phyloP scores from a whole-genome alignment of 2,113 vertebrate genomes.

The Gallinago undulata region DNA sequence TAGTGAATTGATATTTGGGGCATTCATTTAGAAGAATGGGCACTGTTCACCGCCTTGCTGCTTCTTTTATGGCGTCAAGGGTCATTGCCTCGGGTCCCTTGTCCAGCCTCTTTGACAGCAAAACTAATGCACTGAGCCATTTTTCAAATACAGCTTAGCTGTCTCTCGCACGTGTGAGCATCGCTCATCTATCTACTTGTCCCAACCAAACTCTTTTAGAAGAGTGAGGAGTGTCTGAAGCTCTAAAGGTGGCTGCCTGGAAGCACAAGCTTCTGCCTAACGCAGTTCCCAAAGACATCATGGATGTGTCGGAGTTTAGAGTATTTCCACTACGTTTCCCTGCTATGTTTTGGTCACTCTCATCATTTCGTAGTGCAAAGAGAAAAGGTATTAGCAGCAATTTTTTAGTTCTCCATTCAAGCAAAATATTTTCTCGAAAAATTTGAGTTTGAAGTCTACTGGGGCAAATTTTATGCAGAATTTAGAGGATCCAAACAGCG shows the following conservation, averaged over 20 bases:
- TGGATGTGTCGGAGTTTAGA: not conserved
- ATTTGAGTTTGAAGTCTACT: not conserved
- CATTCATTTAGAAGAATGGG: conserved; percentile 21
- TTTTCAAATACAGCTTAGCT: not conserved
- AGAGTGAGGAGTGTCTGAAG: not conserved
- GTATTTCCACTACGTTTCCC: not conserved
- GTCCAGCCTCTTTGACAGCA: not conserved
- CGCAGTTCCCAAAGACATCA: not conserved
- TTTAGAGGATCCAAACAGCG: not conserved
- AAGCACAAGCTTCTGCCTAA: not conserved
- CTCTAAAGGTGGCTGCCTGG: not conserved
- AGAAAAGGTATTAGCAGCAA: not conserved
- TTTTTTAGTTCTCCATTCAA: not conserved
- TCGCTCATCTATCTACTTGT: not conserved
- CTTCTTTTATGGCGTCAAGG: not conserved
- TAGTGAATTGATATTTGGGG: not conserved
- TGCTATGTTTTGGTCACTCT: not conserved
- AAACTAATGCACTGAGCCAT: not conserved
- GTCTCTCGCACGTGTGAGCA: accelerated
- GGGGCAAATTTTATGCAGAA: not conserved
- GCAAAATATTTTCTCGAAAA: not conserved
- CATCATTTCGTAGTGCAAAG: accelerated
- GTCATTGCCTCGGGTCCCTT: not conserved
- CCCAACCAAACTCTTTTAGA: not conserved
- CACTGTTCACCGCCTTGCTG: not conserved